A percentile compares a stretch with the other conserved stretches of the same genome.
These are phyloP conservation scores for Vimba vimba DNA, from an alignment of 2,113 vertebrate genomes.

Conservation along the genomic window DNA sequence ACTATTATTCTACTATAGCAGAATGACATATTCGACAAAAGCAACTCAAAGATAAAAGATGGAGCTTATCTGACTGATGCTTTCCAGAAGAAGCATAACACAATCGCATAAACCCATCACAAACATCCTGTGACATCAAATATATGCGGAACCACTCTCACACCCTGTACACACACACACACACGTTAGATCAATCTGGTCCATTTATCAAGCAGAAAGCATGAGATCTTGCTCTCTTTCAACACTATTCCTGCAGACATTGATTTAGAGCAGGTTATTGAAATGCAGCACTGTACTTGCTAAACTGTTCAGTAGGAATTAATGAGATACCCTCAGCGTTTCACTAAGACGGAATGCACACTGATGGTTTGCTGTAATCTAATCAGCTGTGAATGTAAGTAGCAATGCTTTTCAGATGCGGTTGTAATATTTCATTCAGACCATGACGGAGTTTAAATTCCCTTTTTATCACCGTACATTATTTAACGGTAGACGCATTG, in stretches of 20 bases:
- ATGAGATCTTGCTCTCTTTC: slow-evolving; percentile 1
- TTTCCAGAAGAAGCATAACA: neutral
- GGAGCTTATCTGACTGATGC: neutral
- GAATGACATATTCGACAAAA: neutral
- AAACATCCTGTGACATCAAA: slow-evolving; percentile 2
- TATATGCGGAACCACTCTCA: neutral
- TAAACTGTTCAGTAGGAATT: slow-evolving; percentile 37
- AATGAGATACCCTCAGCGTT: slow-evolving; percentile 27
- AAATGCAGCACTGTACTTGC: slow-evolving; percentile 40
- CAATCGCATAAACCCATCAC: neutral
- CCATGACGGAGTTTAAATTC: slow-evolving; percentile 11
- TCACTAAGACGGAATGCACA: slow-evolving; percentile 28
- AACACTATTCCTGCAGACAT: slow-evolving; percentile 20
- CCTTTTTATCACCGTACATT: neutral
- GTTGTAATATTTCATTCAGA: slow-evolving; percentile 36
- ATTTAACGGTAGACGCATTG: slow-evolving; percentile 7
- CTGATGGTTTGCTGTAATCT: neutral
- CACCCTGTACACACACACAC: neutral
- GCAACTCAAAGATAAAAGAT: slow-evolving; percentile 2
- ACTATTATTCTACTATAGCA: neutral
- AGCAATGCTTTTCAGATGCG: slow-evolving; percentile 6
- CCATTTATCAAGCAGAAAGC: slow-evolving; percentile 26
- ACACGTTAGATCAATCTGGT: neutral
- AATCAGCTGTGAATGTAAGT: slow-evolving; percentile 41
- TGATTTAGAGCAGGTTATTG: slow-evolving; percentile 41